Conservation (phyloP, 1,140 invertebrate genomes). For the Antheraea pernyi region DNA sequence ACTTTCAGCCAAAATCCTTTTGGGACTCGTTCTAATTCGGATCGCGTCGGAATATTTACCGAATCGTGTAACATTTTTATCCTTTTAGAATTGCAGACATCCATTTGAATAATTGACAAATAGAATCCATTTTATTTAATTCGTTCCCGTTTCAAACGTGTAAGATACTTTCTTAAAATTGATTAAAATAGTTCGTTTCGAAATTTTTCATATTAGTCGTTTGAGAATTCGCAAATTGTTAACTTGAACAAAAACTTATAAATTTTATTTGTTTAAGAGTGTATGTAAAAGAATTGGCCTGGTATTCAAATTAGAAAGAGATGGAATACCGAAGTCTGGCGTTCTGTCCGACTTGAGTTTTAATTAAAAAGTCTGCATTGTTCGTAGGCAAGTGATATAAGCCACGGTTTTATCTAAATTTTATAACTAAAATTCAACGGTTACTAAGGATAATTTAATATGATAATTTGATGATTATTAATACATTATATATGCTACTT, state of each 20-base stretch:
- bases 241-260: background rate
- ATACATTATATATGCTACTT: too few species aligned
- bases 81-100: constrained; percentile 33
- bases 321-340: constrained; percentile 42
- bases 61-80: constrained; percentile 42
- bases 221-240: too few species aligned
- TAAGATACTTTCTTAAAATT: constrained; percentile 24
- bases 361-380: constrained; percentile 43
- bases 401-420: too few species aligned
- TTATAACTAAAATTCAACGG: too few species aligned
- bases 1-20: constrained; percentile 35
- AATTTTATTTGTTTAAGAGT: too few species aligned
- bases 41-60: constrained; percentile 41
- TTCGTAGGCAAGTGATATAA: background rate
- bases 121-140: constrained; percentile 33
- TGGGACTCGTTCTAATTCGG: constrained; percentile 40
- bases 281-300: constrained; percentile 31
- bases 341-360: constrained; percentile 47
- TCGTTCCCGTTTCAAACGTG: constrained; percentile 19
- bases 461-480: too few species aligned
- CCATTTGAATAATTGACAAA: constrained; percentile 43
- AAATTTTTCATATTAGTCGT: background rate
- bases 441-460: too few species aligned
- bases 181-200: constrained; percentile 21
- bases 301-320: constrained; percentile 47